These are phyloP conservation scores for Teinopalpus imperialis DNA, from an alignment of 2,888 invertebrate genomes.

Conservation along the genomic window DNA sequence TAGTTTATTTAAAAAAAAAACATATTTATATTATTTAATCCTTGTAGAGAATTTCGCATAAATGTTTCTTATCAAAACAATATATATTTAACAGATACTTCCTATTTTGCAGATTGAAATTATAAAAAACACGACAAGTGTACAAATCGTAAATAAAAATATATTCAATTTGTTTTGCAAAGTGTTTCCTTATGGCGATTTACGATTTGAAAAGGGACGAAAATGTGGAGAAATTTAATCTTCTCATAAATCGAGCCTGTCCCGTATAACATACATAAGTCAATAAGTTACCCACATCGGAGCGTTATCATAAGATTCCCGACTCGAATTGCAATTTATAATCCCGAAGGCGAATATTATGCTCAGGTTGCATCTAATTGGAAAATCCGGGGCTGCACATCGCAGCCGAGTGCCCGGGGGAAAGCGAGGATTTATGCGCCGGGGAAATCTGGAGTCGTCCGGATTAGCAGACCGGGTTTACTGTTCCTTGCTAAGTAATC, in stretches of 20 bases:
- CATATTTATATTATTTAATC: too few species aligned
- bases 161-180: not conserved
- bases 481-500: conserved; percentile 11
- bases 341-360: conserved; percentile 60
- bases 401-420: conserved; percentile 41
- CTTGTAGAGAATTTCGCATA: too few species aligned
- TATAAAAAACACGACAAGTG: too few species aligned
- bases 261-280: not conserved
- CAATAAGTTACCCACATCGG: not conserved
- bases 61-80: too few species aligned
- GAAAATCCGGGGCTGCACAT: conserved; percentile 69
- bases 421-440: conserved; percentile 36
- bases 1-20: too few species aligned
- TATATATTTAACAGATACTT: too few species aligned
- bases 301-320: conserved; percentile 32
- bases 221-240: not conserved
- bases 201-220: not conserved
- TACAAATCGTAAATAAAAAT: not conserved
- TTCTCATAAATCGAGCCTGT: not conserved
- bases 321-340: conserved; percentile 46
- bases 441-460: conserved; percentile 31
- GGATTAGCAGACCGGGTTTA: conserved; percentile 31
- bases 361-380: conserved; percentile 65
- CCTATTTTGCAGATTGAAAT: too few species aligned
- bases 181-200: not conserved